phyloP scores from a whole-genome alignment of 2,113 vertebrate species.

The Daphoenositta chrysoptera region DNA sequence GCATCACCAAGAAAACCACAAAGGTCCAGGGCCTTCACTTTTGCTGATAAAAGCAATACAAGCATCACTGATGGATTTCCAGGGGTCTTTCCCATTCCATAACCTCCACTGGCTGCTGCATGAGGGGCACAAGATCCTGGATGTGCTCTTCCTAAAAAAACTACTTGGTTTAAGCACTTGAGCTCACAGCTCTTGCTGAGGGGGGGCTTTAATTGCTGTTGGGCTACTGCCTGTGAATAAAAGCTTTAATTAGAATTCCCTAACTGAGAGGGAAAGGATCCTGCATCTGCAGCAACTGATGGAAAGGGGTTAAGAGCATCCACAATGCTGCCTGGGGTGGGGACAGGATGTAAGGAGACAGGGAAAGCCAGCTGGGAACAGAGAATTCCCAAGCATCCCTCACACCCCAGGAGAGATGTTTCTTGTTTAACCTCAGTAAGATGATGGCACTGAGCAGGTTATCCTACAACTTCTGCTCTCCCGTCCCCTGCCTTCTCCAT shows the following conservation, averaged over 20 bases:
- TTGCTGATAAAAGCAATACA: neutral
- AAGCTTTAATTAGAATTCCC: neutral
- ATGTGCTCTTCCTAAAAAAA: neutral
- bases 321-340: rapidly evolving
- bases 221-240: neutral
- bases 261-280: neutral
- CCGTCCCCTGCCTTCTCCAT: neutral
- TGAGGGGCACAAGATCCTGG: too few relatives aligned
- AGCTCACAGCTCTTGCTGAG: neutral
- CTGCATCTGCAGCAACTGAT: neutral
- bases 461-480: neutral
- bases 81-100: neutral
- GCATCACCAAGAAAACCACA: neutral
- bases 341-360: rapidly evolving
- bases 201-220: neutral
- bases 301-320: neutral
- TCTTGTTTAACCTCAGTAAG: neutral
- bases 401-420: neutral
- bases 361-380: neutral
- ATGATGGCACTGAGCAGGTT: neutral
- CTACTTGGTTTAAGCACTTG: rapidly evolving
- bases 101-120: neutral
- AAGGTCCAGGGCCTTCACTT: neutral
- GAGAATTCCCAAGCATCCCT: neutral
- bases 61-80: neutral